Evolutionary conservation across 2,888 invertebrate species (phyloP), one percentile per base, ranked within the genome.

Genomic region (Drosophila longiperda): DNA sequence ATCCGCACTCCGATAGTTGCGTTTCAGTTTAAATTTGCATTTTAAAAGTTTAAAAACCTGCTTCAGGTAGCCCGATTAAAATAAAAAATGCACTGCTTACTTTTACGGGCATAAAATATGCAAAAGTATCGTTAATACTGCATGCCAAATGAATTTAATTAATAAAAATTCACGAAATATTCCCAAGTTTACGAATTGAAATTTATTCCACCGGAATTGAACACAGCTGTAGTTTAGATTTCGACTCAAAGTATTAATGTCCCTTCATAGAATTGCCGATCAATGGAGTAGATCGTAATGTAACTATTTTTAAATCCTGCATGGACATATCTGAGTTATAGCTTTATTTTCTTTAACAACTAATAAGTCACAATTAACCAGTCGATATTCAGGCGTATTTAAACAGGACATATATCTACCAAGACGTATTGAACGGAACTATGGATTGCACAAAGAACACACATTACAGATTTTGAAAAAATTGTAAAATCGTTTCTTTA

Each of bases 401-500:
- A 15, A 34, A 34, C 4, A 34, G 12, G 12, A 34, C 38, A 1
- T 38, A 8, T 8, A 38, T 8, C 38, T 8, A 38, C 3, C 17
- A 17, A 40, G n/a, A n/a, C 40, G n/a, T 40, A 3, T 17, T 38
- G 38, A 40, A 9, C n/a, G 8, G n/a, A 40, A n/a, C 40, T 40
- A n/a, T 40, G 4, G 9, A n/a, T 40, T 52, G 4, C 15, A 20
- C 8, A 52, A 33, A 15, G 8, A 17, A 23, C 1, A 34, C 17
- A 26, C 26, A 38, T 7, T 3, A 17, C n/a, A 55, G 8, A 26
- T 53, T 69, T 65, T 74, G 66, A 71, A 89, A 84, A 90, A 77
- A 70, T 83, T 90, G 85, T 85, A 85, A 85, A 85, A 85, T 88
- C 89, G 68, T 77, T 69, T 66, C 34, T 87, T 90, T 90, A 85